Conservation (phyloP, 2,113 vertebrate species). For the Mobula birostris region DNA sequence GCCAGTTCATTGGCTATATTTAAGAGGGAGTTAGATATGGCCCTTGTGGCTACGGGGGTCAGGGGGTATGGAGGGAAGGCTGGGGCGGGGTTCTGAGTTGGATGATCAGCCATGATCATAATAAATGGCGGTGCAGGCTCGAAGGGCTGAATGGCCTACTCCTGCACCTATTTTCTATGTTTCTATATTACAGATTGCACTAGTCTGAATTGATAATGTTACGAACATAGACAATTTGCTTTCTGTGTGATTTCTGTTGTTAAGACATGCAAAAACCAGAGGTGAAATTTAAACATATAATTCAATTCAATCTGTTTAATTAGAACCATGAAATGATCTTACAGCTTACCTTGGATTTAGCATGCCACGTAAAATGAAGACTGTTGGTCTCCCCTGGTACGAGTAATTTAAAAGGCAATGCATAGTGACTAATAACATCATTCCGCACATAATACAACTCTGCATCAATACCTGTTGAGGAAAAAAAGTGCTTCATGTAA, state of each 20-base stretch:
- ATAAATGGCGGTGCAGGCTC: no score
- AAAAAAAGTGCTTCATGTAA: background rate
- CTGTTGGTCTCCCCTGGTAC: slow-evolving; percentile 88
- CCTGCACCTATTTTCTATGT: no score
- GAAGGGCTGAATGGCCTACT: no score
- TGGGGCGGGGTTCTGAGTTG: no score
- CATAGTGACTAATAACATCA: slow-evolving; percentile 83
- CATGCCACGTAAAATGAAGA: slow-evolving; percentile 91
- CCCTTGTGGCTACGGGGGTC: no score
- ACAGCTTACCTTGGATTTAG: slow-evolving; percentile 71
- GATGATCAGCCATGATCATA: no score
- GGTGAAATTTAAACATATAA: background rate
- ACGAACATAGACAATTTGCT: background rate
- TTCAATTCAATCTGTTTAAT: background rate
- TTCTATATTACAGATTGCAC: background rate
- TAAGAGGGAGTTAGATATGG: no score
- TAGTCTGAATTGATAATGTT: background rate
- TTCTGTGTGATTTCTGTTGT: background rate
- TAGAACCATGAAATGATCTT: background rate
- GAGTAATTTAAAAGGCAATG: slow-evolving; percentile 86
- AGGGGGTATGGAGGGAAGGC: no score
- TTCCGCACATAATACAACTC: slow-evolving; percentile 93
- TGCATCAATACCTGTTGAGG: slow-evolving; percentile 76
- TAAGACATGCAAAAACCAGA: background rate
- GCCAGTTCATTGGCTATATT: no score